Evolutionary conservation across 2,797 vertebrate genomes (phyloP).

Genomic region (Heterohyrax brucei): DNA sequence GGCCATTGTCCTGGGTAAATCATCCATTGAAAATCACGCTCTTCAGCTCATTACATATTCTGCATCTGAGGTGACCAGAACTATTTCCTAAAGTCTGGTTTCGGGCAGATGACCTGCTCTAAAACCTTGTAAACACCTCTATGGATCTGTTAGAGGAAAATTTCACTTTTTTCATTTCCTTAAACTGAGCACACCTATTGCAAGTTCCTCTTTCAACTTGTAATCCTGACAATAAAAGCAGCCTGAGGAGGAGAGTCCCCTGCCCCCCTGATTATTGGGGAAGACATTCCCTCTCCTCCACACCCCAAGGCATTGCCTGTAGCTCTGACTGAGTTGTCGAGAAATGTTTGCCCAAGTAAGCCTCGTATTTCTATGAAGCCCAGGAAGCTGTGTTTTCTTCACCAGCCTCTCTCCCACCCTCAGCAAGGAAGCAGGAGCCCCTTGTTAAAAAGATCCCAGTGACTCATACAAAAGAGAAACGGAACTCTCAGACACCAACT

Average conservation of each 20-base stretch:
- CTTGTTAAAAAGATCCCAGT: conserved; percentile 28
- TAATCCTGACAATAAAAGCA: neutral
- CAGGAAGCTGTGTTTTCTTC: neutral
- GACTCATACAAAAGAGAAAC: conserved; percentile 20
- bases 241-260: neutral
- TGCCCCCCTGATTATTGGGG: conserved; percentile 10
- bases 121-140: conserved; percentile 90
- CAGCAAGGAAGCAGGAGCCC: neutral
- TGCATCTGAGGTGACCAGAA: conserved; percentile 94
- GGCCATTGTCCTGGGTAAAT: conserved; percentile 96
- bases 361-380: conserved; percentile 10
- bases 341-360: conserved; percentile 54
- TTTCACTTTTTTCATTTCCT: conserved; percentile 81
- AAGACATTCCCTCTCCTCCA: neutral
- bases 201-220: conserved; percentile 78
- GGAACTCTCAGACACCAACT: neutral
- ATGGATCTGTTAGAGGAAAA: conserved; percentile 80
- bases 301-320: conserved; percentile 23
- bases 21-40: conserved; percentile 95
- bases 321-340: conserved; percentile 55
- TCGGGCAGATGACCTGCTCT: conserved; percentile 92
- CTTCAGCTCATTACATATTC: conserved; percentile 95
- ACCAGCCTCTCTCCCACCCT: neutral
- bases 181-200: conserved; percentile 69
- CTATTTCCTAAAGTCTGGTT: conserved; percentile 92